phyloP scores from a whole-genome alignment of 2,888 invertebrate genomes.

The Melanophora roralis region DNA sequence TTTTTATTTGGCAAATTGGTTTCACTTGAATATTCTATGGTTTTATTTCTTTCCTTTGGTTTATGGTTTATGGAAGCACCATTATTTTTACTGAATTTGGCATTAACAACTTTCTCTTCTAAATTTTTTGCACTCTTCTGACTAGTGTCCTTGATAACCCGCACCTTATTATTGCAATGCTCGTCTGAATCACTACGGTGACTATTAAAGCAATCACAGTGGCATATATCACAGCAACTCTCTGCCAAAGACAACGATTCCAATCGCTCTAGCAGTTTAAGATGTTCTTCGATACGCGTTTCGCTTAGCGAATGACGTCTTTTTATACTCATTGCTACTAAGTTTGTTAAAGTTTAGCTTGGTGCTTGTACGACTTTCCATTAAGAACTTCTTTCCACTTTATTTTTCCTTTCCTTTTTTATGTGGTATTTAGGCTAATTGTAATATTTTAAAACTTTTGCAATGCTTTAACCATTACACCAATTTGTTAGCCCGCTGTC shows the following conservation, averaged over 20 bases:
- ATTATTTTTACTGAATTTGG: conserved; percentile 39
- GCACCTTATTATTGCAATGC: conserved; percentile 32
- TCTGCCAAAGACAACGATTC: conserved; percentile 67
- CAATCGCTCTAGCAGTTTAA: conserved; percentile 68
- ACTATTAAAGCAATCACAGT: conserved; percentile 74
- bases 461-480: conserved; percentile 21
- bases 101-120: conserved; percentile 6
- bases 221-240: conserved; percentile 75
- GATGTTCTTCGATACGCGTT: conserved; percentile 68
- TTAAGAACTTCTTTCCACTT: conserved; percentile 14
- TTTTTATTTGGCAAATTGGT: conserved; percentile 47
- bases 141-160: conserved; percentile 15
- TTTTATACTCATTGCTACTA: conserved; percentile 42
- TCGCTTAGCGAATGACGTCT: conserved; percentile 59
- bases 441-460: conserved; percentile 41
- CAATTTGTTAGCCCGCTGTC: conserved; percentile 24
- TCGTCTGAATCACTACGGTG: conserved; percentile 68
- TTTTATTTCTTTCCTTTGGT: conserved; percentile 14
- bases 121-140: conserved; percentile 1
- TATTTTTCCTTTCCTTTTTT: not conserved
- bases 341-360: not conserved
- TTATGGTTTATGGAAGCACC: conserved; percentile 44
- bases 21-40: conserved; percentile 28
- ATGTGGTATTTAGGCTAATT: conserved; percentile 56
- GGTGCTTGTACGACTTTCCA: not conserved